Base-by-base conservation (phyloP, 1,140 invertebrate genomes). In the Propsilocerus akamusi region DNA sequence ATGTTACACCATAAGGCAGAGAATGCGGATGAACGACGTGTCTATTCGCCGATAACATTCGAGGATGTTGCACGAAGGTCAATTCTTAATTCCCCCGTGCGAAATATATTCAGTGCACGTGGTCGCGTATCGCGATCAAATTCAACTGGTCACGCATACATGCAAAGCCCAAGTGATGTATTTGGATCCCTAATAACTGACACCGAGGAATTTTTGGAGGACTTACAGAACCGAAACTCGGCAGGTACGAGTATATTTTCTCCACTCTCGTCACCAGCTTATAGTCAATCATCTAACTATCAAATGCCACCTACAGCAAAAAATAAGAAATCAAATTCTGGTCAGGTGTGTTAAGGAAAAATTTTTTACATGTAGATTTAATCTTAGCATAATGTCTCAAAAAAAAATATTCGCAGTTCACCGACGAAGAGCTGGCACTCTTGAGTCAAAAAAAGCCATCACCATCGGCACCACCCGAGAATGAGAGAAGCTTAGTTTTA, bases 21-120 rank as follows among this genome's bases (percentile, higher is more conserved):
- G 49, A 63, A 65, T 3, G 56, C 53, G 0, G 76, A 78, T 53
- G 75, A 79, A 49, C 68, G 75, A 48, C 66, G 77, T 23, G 79
- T 80, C 48, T 89, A 89, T 64, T 87, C 84, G 0, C 86, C 86
- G 0, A 82, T 89, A 26, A 87, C 83, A 0, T 86, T 87, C 54
- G 80, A 87, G 57, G 86, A 88, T 58, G 81, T 88, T 1, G 81
- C 82, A 0, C 65, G 79, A 5, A 64, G 80, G 23, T 86, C 83
- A 51, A 76, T 81, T 26, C 78, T 75, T 0, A 83, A 78, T 61
- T 85, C 81, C 0, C 83, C 83, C 0, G 73, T 74, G 6, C 74
- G 75, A 54, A 64, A 52, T 26, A 26, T 53, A 20, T 59, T 60
- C 53, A 55, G 54, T 1, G 56, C 57, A 24, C 57, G 53, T 25